Conservation (phyloP, 2,888 invertebrate genomes). For the Microctonus brassicae region DNA sequence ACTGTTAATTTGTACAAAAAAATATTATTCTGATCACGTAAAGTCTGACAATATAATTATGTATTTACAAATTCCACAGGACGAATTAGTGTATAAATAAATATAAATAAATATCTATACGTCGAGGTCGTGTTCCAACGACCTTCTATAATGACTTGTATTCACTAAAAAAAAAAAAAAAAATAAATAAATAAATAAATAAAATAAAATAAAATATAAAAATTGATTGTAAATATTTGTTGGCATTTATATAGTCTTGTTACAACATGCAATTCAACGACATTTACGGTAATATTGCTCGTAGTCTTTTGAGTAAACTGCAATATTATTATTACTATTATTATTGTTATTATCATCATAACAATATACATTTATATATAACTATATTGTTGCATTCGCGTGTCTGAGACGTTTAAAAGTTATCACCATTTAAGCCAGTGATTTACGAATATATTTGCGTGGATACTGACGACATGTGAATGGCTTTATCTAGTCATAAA, state of each 20-base stretch:
- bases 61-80: background rate
- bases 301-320: constrained; percentile 14
- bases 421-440: constrained; percentile 16
- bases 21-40: background rate
- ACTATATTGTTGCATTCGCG: background rate
- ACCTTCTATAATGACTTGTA: background rate
- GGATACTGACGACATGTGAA: constrained; percentile 28
- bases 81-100: background rate
- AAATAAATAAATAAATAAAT: too few species aligned
- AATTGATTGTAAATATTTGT: constrained; percentile 1
- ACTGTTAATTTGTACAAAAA: background rate
- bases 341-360: background rate
- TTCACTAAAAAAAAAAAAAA: background rate
- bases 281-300: constrained; percentile 4
- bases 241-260: constrained; percentile 14
- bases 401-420: constrained; percentile 20
- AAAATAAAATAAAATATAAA: background rate
- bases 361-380: background rate
- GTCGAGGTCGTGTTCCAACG: background rate
- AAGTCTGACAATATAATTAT: constrained; percentile 7
- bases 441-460: constrained; percentile 27
- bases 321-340: background rate
- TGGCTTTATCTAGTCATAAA: constrained; percentile 25
- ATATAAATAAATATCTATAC: too few species aligned
- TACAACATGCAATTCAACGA: constrained; percentile 12